Evolutionary conservation across 1,140 invertebrate species (phyloP).

Genomic region (Forficula auricularia): DNA sequence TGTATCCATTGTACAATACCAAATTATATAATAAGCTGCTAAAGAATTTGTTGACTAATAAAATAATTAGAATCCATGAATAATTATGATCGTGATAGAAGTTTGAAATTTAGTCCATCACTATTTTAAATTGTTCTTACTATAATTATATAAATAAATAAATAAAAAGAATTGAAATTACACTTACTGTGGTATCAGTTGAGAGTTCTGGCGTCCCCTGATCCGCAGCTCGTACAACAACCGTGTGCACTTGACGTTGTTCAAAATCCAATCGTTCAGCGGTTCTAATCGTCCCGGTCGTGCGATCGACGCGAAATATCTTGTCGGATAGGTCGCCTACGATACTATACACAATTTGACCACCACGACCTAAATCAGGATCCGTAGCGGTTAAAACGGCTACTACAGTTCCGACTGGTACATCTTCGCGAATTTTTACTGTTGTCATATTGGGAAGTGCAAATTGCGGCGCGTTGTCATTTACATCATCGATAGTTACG

Average conservation of each 20-base stretch:
- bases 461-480: slow-evolving; percentile 78
- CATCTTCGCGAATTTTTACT: slow-evolving; percentile 77
- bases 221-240: slow-evolving; percentile 68
- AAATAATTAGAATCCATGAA: too few species aligned
- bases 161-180: too few species aligned
- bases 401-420: slow-evolving; percentile 70
- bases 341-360: slow-evolving; percentile 53
- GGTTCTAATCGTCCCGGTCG: slow-evolving; percentile 69
- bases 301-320: slow-evolving; percentile 54
- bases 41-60: too few species aligned
- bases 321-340: slow-evolving; percentile 29
- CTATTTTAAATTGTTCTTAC: too few species aligned
- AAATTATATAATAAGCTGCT: too few species aligned
- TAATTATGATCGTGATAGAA: too few species aligned
- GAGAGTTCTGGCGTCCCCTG: slow-evolving; percentile 51
- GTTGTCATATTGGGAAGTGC: slow-evolving; percentile 45
- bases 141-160: too few species aligned
- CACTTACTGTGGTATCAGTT: slow-evolving; percentile 47
- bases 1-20: too few species aligned
- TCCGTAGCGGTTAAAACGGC: slow-evolving; percentile 72
- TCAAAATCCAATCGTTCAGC: slow-evolving; percentile 66
- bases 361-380: slow-evolving; percentile 65
- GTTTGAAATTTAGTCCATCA: too few species aligned
- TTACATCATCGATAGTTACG: slow-evolving; percentile 71
- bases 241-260: slow-evolving; percentile 67